Percentiles rank a stretch among this genome's conserved stretches.
These are phyloP conservation scores for Rhagoletis zephyria DNA, from an alignment of 1,140 invertebrate genomes.

Conservation along the genomic window DNA sequence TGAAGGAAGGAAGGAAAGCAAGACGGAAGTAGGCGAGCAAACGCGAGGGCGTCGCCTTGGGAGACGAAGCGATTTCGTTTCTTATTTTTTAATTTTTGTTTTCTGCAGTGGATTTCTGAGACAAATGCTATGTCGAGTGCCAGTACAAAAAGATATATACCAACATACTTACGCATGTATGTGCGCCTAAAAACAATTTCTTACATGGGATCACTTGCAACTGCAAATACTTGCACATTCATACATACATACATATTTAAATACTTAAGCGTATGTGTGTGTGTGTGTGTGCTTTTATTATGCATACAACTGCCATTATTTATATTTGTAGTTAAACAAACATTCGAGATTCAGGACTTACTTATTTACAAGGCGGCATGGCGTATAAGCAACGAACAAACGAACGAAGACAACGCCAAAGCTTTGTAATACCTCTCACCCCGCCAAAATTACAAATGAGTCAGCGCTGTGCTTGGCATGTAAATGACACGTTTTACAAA, in stretches of 20 bases:
- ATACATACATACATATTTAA: background rate
- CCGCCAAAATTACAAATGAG: constrained; percentile 25
- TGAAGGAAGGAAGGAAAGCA: constrained; percentile 12
- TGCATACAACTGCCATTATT: constrained; percentile 10
- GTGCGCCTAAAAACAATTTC: no score
- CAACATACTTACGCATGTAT: background rate
- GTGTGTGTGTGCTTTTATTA: constrained; percentile 14
- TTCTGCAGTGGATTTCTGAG: background rate
- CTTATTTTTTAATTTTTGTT: background rate
- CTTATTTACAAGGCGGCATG: background rate
- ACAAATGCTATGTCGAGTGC: background rate
- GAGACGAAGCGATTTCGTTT: background rate
- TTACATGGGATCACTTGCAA: background rate
- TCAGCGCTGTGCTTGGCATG: constrained; percentile 65
- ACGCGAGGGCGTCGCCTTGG: constrained; percentile 17
- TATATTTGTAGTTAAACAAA: constrained; percentile 38
- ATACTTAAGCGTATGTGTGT: background rate
- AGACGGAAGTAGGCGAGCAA: constrained; percentile 25
- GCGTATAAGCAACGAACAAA: background rate
- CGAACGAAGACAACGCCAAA: no score
- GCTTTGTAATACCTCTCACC: background rate
- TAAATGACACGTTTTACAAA: constrained; percentile 68
- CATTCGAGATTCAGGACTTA: constrained; percentile 12
- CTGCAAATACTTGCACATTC: background rate
- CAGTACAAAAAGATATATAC: no score